phyloP scores from a whole-genome alignment of 2,797 vertebrate species.

The Arnoldichthys spilopterus region DNA sequence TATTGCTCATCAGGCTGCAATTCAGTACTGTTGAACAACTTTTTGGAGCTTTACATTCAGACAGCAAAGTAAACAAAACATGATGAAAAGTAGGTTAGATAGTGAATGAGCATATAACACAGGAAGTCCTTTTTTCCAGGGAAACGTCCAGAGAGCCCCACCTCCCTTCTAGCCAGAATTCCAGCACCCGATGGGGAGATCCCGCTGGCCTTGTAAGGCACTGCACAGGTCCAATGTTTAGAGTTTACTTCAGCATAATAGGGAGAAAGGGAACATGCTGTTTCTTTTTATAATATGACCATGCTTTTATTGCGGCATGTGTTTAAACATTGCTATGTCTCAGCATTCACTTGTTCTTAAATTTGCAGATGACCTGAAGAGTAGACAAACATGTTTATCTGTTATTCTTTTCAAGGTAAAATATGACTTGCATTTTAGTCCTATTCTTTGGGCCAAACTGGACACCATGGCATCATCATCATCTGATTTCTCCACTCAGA shows the following conservation, averaged over 20 bases:
- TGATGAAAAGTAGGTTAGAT: slow-evolving; percentile 36
- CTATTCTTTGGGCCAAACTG: background rate
- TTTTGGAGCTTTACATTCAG: background rate
- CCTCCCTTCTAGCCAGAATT: slow-evolving; percentile 68
- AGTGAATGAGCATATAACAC: slow-evolving; percentile 65
- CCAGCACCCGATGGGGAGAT: slow-evolving; percentile 74
- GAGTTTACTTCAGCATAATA: slow-evolving; percentile 70
- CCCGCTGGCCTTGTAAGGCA: slow-evolving; percentile 81
- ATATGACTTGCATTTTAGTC: slow-evolving; percentile 12
- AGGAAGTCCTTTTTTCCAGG: slow-evolving; percentile 63
- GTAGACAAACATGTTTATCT: slow-evolving; percentile 3
- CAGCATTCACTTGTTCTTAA: slow-evolving; percentile 9
- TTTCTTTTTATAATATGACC: slow-evolving; percentile 56
- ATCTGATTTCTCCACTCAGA: background rate
- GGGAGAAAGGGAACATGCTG: slow-evolving; percentile 48
- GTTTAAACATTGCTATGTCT: slow-evolving; percentile 49
- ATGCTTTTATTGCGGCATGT: slow-evolving; percentile 48
- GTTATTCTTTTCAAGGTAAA: slow-evolving; percentile 22
- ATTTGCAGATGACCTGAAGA: slow-evolving; percentile 16
- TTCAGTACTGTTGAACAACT: slow-evolving; percentile 5
- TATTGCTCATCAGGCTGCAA: background rate
- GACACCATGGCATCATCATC: background rate
- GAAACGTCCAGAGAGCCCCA: slow-evolving; percentile 54
- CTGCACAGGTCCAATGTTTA: slow-evolving; percentile 75
- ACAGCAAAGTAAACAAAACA: slow-evolving; percentile 21